Evolutionary conservation across 2,797 vertebrate genomes (phyloP).

Genomic region (Yasuhikotakia modesta): DNA sequence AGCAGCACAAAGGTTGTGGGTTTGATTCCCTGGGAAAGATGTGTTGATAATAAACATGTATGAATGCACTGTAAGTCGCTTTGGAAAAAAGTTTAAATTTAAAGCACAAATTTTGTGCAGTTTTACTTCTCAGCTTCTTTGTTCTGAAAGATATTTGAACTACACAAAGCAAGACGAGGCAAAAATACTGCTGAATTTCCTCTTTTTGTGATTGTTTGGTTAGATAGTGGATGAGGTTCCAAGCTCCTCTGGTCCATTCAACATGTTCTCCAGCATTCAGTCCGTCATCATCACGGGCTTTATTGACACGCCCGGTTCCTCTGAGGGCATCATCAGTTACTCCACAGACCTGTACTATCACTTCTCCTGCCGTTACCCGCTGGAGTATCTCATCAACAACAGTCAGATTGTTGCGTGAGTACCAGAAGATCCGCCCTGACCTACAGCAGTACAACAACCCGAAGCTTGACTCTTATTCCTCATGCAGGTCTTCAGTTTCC

Average conservation of each 20-base stretch:
- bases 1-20: no score
- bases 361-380: conserved; percentile 81
- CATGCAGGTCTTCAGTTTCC: conserved; percentile 76
- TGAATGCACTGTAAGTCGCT: no score
- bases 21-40: no score
- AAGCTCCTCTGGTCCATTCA: conserved; percentile 70
- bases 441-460: not conserved
- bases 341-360: conserved; percentile 80
- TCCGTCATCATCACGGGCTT: conserved; percentile 77
- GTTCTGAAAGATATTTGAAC: not conserved
- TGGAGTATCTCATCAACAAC: conserved; percentile 81
- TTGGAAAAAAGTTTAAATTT: no score
- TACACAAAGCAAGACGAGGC: no score
- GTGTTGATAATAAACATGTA: no score
- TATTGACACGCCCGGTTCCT: conserved; percentile 71
- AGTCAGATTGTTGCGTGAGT: conserved; percentile 78
- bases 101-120: no score
- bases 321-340: conserved; percentile 76
- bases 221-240: conserved; percentile 77
- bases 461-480: conserved; percentile 3
- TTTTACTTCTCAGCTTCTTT: not conserved
- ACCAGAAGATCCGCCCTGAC: not conserved
- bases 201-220: not conserved
- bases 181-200: no score
- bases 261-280: conserved; percentile 73